phyloP scores from a whole-genome alignment of 2,113 vertebrate genomes.

The Gallinago media region DNA sequence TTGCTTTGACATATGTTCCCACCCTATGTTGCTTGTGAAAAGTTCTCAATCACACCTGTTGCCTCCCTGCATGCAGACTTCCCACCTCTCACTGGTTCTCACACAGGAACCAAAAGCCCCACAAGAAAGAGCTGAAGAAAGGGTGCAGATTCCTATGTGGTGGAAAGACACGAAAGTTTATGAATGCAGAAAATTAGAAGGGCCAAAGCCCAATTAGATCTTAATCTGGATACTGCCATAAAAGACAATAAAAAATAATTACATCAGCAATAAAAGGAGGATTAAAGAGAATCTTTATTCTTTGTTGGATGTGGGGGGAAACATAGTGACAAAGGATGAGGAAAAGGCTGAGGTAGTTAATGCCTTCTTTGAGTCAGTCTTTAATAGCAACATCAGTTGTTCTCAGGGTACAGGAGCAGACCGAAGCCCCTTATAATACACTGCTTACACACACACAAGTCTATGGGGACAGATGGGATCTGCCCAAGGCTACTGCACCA shows the following conservation, averaged over 20 bases:
- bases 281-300: background rate
- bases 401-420: background rate
- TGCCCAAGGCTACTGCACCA: background rate
- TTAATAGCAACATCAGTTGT: background rate
- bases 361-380: background rate
- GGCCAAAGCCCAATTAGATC: background rate
- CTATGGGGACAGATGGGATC: background rate
- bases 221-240: background rate
- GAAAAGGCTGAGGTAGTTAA: background rate
- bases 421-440: background rate
- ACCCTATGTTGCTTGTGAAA: fast-evolving
- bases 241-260: background rate
- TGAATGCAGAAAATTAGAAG: background rate
- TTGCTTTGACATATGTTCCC: background rate
- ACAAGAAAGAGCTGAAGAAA: background rate
- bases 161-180: background rate
- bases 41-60: background rate
- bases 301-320: background rate
- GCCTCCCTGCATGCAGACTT: background rate
- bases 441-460: background rate
- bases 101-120: background rate
- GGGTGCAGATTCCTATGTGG: fast-evolving
- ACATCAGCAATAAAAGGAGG: background rate
- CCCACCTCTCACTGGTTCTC: background rate
- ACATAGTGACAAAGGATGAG: background rate